phyloP scores from a whole-genome alignment of 2,113 vertebrate genomes.

The Serinus canaria region DNA sequence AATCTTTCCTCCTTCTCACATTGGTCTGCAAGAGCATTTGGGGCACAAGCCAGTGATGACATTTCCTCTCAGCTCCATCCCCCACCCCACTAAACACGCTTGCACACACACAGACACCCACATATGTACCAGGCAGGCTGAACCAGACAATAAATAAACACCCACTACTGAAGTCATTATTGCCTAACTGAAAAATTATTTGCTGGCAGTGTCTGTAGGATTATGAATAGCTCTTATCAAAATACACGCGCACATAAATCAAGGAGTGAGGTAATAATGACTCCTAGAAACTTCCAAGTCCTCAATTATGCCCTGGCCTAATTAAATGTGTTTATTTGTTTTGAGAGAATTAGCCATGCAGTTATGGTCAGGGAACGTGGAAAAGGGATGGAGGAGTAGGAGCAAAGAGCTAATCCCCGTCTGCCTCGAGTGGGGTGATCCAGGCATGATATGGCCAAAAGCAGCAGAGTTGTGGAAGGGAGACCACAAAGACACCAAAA shows the following conservation, averaged over 20 bases:
- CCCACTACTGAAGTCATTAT: slow-evolving; percentile 69
- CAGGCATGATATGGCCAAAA: background rate
- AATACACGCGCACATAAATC: slow-evolving; percentile 59
- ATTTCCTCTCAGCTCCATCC: slow-evolving; percentile 27
- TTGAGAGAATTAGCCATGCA: background rate
- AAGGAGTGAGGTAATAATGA: slow-evolving; percentile 58
- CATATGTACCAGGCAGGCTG: slow-evolving; percentile 58
- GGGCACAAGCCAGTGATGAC: slow-evolving; percentile 9
- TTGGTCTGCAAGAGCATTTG: background rate
- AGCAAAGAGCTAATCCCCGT: fast-evolving
- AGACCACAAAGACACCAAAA: background rate
- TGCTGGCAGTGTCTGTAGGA: slow-evolving; percentile 65
- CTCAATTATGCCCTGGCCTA: slow-evolving; percentile 34
- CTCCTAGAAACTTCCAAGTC: slow-evolving; percentile 54
- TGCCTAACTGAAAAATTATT: slow-evolving; percentile 71
- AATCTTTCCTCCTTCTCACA: background rate
- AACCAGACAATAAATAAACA: slow-evolving; percentile 72
- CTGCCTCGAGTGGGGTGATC: background rate
- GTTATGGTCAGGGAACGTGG: background rate
- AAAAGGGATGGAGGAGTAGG: background rate
- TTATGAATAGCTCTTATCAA: slow-evolving; percentile 66
- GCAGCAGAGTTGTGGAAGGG: background rate
- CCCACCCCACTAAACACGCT: background rate
- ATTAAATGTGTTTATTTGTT: slow-evolving; percentile 31
- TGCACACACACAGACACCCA: slow-evolving; percentile 57